Conservation (phyloP, 2,113 vertebrate species). For the Dicerorhinus sumatrensis region DNA sequence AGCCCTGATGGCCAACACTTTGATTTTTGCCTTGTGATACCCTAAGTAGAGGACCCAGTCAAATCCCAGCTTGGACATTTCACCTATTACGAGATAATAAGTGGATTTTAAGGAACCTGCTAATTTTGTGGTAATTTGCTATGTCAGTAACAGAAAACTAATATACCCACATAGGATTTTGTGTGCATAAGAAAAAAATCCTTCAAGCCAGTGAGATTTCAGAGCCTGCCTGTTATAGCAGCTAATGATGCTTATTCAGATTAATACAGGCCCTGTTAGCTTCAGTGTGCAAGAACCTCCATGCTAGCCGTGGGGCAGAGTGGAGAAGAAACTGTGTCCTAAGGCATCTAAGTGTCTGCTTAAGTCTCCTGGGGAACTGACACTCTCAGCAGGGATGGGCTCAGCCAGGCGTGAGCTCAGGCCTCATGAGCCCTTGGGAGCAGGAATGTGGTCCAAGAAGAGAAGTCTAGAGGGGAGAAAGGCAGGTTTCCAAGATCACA, state of each 20-base stretch:
- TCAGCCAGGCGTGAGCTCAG: background rate
- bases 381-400: background rate
- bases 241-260: background rate
- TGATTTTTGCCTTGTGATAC: background rate
- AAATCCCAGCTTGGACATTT: background rate
- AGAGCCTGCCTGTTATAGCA: background rate
- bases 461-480: background rate
- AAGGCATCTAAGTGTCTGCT: background rate
- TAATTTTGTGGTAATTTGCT: background rate
- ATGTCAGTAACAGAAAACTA: background rate
- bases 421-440: background rate
- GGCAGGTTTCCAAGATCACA: background rate
- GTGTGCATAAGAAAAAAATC: background rate
- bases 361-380: background rate
- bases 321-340: background rate
- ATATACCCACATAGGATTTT: background rate
- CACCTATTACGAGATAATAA: background rate
- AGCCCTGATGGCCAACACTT: background rate
- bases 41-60: background rate
- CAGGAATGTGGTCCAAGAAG: background rate
- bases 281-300: background rate
- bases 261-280: background rate
- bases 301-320: background rate
- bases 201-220: background rate
- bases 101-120: background rate